These are phyloP conservation scores for Cyclophora punctaria DNA, from an alignment of 2,888 invertebrate genomes.

Conservation along the genomic window DNA sequence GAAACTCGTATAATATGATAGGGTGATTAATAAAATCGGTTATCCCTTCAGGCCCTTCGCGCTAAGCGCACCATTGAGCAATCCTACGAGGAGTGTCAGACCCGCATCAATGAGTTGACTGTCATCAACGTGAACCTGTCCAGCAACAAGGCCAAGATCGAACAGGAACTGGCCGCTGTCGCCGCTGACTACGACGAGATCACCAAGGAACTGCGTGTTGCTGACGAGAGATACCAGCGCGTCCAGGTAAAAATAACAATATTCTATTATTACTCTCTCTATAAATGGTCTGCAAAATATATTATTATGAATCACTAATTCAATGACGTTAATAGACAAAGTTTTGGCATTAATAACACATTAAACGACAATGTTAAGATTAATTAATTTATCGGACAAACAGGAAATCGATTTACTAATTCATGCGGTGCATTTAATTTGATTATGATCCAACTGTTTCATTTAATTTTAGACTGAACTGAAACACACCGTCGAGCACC, in stretches of 20 bases:
- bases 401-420: not conserved
- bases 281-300: not conserved
- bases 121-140: constrained; percentile 96
- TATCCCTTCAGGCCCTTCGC: constrained; percentile 83
- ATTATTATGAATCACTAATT: not conserved
- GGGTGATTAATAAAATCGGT: constrained; percentile 1
- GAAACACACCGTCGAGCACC: constrained; percentile 93
- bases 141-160: constrained; percentile 94
- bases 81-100: constrained; percentile 91
- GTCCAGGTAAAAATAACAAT: constrained; percentile 74
- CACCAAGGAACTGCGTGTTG: constrained; percentile 93
- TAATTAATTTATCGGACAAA: not conserved
- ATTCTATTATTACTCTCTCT: not conserved
- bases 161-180: constrained; percentile 92
- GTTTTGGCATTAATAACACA: too few species aligned
- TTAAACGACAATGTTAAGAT: not conserved
- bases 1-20: too few species aligned
- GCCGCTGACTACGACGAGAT: constrained; percentile 98
- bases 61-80: constrained; percentile 93
- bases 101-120: constrained; percentile 95
- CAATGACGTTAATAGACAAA: not conserved
- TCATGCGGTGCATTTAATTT: not conserved
- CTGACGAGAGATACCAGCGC: constrained; percentile 96
- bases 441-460: not conserved
- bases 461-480: constrained; percentile 81